These are phyloP conservation scores for Thelaira solivaga DNA, from an alignment of 2,888 invertebrate genomes.

Conservation along the genomic window DNA sequence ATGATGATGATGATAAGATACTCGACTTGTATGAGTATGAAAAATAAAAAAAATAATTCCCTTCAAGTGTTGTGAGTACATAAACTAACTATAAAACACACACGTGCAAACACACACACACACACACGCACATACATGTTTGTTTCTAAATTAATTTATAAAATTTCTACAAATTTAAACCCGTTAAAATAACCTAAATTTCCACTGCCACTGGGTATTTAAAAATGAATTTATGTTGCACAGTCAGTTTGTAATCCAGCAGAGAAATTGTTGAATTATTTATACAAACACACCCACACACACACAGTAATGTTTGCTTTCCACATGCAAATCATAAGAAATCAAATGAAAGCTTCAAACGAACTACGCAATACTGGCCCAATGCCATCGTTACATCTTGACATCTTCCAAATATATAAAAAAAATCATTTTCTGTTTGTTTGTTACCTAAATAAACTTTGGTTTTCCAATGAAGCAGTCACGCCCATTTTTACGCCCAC, in stretches of 20 bases:
- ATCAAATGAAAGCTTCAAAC: conserved; percentile 9
- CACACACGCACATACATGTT: no score
- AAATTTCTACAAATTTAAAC: conserved; percentile 32
- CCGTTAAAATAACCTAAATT: conserved; percentile 46
- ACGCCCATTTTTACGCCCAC: no score
- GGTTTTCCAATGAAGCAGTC: no score
- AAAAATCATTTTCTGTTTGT: no score
- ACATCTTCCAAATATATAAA: conserved; percentile 53
- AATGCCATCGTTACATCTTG: conserved; percentile 55
- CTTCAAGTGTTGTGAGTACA: not conserved
- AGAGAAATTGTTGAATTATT: conserved; percentile 38
- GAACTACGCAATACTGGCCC: conserved; percentile 52
- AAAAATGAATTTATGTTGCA: conserved; percentile 8
- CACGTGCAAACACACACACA: no score
- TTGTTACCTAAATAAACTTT: no score
- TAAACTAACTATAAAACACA: no score
- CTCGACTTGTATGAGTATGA: no score
- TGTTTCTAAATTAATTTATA: conserved; percentile 22
- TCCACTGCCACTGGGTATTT: not conserved
- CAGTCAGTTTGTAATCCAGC: not conserved
- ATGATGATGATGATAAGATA: no score
- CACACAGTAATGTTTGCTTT: not conserved
- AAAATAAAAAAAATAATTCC: not conserved
- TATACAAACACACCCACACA: not conserved
- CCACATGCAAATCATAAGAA: not conserved